Conservation (phyloP, 53 echinoderm and acorn worm genomes). For the Patiria pectinifera region DNA sequence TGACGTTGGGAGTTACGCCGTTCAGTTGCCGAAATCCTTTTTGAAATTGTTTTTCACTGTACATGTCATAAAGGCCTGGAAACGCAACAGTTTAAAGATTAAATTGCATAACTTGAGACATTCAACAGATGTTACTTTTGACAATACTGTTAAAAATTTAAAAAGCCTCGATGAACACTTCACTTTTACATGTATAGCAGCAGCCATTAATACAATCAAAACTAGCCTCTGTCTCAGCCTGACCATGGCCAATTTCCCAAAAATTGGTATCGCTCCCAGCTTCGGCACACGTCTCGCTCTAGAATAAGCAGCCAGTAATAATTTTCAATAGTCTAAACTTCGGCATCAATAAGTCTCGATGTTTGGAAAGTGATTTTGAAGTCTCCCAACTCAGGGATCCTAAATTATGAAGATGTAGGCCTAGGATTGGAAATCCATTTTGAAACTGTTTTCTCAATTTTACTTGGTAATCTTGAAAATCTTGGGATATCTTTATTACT, state of each 20-base stretch:
- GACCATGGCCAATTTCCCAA: not conserved
- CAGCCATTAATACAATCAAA: not conserved
- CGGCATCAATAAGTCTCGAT: too few species aligned
- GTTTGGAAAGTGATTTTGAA: too few species aligned
- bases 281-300: too few species aligned
- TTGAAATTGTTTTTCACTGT: constrained; percentile 38
- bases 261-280: too few species aligned
- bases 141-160: constrained; percentile 10
- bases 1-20: not conserved
- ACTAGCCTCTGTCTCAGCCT: not conserved
- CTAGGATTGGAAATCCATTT: not conserved
- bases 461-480: too few species aligned
- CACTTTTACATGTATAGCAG: not conserved
- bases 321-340: too few species aligned
- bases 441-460: not conserved
- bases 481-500: too few species aligned
- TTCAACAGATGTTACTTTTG: not conserved
- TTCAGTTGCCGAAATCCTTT: not conserved
- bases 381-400: not conserved
- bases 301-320: too few species aligned
- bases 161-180: constrained; percentile 15
- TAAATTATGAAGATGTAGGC: not conserved
- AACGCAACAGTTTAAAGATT: constrained; percentile 5
- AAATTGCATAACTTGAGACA: constrained; percentile 57
- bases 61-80: constrained; percentile 27